Conservation (phyloP, 92 coral and sea anemone genomes). For the Isaurus tuberculatus region DNA sequence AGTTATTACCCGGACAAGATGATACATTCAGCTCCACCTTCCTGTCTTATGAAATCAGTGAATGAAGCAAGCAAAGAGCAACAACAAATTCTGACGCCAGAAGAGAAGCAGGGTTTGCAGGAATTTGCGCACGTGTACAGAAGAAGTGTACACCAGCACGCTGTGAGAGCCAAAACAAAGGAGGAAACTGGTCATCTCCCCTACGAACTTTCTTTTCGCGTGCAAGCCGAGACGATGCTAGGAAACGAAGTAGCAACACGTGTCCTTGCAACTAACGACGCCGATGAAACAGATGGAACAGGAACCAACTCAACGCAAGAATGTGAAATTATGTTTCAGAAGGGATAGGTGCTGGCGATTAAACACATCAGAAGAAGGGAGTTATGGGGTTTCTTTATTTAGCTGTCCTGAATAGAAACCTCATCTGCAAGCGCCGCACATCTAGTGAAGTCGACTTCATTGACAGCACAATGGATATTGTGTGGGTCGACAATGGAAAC, state of each 20-base stretch:
- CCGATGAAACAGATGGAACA: neutral
- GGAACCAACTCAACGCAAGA: neutral
- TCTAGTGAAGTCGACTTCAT: neutral
- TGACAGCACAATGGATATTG: neutral
- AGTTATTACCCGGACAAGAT: neutral
- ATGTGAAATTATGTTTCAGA: neutral
- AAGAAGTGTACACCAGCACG: slow-evolving; percentile 12
- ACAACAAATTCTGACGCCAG: neutral
- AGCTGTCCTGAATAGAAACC: neutral
- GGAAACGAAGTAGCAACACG: too few relatives aligned
- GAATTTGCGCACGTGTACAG: slow-evolving; percentile 1
- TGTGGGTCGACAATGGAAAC: neutral
- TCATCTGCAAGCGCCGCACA: neutral
- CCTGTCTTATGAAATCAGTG: neutral
- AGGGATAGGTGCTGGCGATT: neutral
- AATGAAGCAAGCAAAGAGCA: too few relatives aligned
- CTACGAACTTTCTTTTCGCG: neutral
- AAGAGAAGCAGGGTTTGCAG: slow-evolving; percentile 2
- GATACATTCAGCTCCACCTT: slow-evolving; percentile 20
- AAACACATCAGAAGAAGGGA: neutral
- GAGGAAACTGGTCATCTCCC: slow-evolving; percentile 28
- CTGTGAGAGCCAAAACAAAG: slow-evolving; percentile 12
- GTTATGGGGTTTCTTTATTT: neutral
- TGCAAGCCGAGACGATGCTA: slow-evolving; percentile 20
- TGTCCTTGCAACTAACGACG: too few relatives aligned